Base-by-base conservation (phyloP, 1,140 invertebrate species). In the Heliconius eleuchia region DNA sequence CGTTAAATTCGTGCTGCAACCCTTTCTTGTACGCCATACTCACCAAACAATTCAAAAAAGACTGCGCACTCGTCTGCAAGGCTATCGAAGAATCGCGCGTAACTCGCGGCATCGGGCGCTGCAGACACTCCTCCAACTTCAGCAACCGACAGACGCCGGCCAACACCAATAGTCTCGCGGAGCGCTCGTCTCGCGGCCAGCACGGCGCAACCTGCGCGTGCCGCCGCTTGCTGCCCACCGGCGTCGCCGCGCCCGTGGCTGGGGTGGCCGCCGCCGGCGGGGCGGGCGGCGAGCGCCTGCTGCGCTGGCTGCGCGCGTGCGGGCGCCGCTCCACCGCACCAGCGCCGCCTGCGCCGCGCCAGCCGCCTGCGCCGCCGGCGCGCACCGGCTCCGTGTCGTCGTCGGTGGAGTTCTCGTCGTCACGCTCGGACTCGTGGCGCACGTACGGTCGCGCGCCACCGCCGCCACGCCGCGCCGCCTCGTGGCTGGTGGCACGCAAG, bases 41-140 rank as follows among this genome's bases (percentile, higher is more conserved):
- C 77, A 99, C 98, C 0, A 99, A 99, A 91, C 98, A 99, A 88
- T 99, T 99, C 91, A 99, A 99, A 91, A 99, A 99, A 92, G 99
- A 99, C 89, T 99, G 99, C 92, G 98, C 99, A 0, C 96, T 99
- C 82, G 97, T 99, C 72, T 99, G 98, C 92, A 98, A 98, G 89
- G 97, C 98, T 11, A 98, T 99, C 83, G 98, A 99, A 92, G 98
- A 99, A 88, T 98, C 98, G 1, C 95, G 98, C 39, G 98, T 99
- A 0, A 98, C 98, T 0, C 95, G 98, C 18, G 97, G 97, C 16
- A 98, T 98, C 79, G 98, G 98, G 1, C 95, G 97, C 71, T 98
- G 98, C 87, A 91, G 97, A 50, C 97, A 98, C 91, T 97, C 97
- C 80, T 98, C 97, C 37, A 98, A 98, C 92, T 98, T 98, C 89